These are phyloP conservation scores for Perdix hodgsoniae DNA, from an alignment of 2,797 vertebrate genomes.

Conservation along the genomic window DNA sequence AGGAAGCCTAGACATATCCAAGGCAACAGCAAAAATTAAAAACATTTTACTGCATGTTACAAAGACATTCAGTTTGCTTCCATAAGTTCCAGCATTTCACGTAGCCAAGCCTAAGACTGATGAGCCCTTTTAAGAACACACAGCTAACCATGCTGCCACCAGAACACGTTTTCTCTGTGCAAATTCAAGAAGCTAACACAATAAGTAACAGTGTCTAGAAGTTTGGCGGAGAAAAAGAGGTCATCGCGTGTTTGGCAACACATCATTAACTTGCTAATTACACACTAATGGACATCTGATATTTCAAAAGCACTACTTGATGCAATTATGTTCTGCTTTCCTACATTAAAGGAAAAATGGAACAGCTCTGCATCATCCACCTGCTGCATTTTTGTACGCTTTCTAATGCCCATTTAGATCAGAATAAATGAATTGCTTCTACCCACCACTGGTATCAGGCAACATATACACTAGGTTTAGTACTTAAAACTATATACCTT, in stretches of 20 bases:
- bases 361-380: constrained; percentile 38
- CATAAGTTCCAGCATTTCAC: not conserved
- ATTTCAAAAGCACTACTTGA: constrained; percentile 85
- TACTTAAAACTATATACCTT: not conserved
- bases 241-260: constrained; percentile 86
- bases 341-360: constrained; percentile 40
- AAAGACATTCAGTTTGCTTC: not conserved
- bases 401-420: not conserved
- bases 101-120: not conserved
- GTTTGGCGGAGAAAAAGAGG: constrained; percentile 64
- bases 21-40: not conserved
- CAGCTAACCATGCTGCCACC: not conserved
- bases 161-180: not conserved
- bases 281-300: constrained; percentile 84
- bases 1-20: not conserved
- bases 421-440: not conserved
- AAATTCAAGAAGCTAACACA: not conserved
- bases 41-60: not conserved
- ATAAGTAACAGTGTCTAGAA: constrained; percentile 32
- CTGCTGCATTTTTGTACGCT: not conserved
- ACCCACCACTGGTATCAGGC: not conserved
- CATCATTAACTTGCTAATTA: constrained; percentile 89
- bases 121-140: not conserved
- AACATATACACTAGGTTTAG: not conserved
- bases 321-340: constrained; percentile 84